phyloP scores from a whole-genome alignment of 2,797 vertebrate species.

The Brachymystax lenok region DNA sequence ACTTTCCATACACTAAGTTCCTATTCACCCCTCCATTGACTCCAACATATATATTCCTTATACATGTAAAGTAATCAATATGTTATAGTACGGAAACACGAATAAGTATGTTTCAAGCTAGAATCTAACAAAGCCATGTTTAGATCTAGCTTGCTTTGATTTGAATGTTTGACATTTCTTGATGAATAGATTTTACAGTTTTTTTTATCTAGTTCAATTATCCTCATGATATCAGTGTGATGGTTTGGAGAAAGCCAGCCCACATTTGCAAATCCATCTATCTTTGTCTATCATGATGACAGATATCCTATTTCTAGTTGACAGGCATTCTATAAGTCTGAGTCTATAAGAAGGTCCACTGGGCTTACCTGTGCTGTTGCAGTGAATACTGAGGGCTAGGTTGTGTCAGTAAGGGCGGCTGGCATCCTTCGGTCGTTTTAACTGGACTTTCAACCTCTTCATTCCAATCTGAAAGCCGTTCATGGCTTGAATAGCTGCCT shows the following conservation, averaged over 20 bases:
- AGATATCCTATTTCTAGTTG: conserved; percentile 59
- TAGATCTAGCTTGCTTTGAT: background rate
- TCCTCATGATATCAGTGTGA: conserved; percentile 65
- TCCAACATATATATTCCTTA: too few species aligned
- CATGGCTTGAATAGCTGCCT: conserved; percentile 98
- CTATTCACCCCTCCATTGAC: too few species aligned
- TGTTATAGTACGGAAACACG: too few species aligned
- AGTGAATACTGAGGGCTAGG: conserved; percentile 66
- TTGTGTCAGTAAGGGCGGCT: conserved; percentile 94
- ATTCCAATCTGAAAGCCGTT: conserved; percentile 99
- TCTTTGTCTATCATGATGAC: conserved; percentile 70
- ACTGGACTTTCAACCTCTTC: conserved; percentile 98
- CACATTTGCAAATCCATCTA: conserved; percentile 56
- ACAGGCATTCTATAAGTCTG: conserved; percentile 41
- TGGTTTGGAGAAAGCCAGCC: conserved; percentile 63
- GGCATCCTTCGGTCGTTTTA: conserved; percentile 96
- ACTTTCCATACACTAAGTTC: too few species aligned
- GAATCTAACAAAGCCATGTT: background rate
- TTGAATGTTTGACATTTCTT: conserved; percentile 3
- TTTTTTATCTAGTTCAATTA: conserved; percentile 59
- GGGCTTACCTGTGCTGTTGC: conserved; percentile 80
- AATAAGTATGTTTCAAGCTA: too few species aligned
- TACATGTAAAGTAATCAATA: too few species aligned
- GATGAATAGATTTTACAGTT: conserved; percentile 42
- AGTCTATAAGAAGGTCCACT: background rate